These are phyloP conservation scores for Autographa pulchrina DNA, from an alignment of 2,888 invertebrate species.

Conservation along the genomic window DNA sequence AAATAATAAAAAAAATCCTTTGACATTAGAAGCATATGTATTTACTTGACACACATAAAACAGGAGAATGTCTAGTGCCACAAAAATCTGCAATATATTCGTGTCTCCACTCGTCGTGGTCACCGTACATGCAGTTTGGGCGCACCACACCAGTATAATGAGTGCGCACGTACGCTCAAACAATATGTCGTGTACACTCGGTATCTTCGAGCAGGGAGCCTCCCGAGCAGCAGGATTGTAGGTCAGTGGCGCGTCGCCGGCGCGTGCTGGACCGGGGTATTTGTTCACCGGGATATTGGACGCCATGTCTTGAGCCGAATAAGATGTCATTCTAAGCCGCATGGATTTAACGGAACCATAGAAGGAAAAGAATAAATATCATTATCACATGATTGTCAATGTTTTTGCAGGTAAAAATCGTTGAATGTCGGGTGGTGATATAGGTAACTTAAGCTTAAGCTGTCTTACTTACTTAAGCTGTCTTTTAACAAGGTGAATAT, in stretches of 20 bases:
- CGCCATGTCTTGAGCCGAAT: background rate
- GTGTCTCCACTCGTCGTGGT: constrained; percentile 15
- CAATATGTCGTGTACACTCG: constrained; percentile 27
- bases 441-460: too few relatives aligned
- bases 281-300: constrained; percentile 2
- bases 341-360: background rate
- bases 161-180: constrained; percentile 18
- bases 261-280: background rate
- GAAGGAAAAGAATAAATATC: too few relatives aligned
- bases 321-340: background rate
- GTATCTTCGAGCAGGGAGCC: constrained; percentile 30
- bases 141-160: constrained; percentile 30
- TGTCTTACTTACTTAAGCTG: too few relatives aligned
- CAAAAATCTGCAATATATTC: too few relatives aligned
- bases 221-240: constrained; percentile 3
- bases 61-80: too few relatives aligned
- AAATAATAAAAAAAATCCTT: background rate
- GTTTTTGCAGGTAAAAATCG: too few relatives aligned
- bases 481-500: too few relatives aligned
- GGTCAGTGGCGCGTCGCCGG: background rate
- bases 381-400: too few relatives aligned
- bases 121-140: constrained; percentile 47
- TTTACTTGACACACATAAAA: background rate
- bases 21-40: too few relatives aligned
- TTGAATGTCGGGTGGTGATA: too few relatives aligned